Base-by-base conservation (phyloP, 2,888 invertebrate genomes). In the Caenorhabditis japonica region DNA sequence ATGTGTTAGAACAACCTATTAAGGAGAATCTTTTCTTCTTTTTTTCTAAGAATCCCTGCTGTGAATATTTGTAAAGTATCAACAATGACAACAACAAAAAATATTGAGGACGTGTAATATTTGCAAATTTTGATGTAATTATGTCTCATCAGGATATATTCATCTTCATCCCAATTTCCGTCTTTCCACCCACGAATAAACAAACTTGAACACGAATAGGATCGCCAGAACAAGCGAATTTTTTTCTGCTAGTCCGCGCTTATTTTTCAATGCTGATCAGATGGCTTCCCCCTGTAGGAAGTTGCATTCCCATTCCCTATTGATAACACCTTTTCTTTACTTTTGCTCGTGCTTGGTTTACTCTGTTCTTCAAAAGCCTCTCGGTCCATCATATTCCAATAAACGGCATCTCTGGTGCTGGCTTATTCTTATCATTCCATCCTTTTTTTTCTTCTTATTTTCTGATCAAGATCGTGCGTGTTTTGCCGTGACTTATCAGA, bases 121-220 rank as follows among this genome's bases (percentile, higher is more conserved):
- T 23, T 12, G 2, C 15, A 19, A 33, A 10, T 21, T 38, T 23
- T 47, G 4, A 13, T 17, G 17, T 41, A 59, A 51, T 43, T 51
- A 51, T 19, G n/a, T 21, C n/a, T 51, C 21, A 41, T 60, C 49
- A 34, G 23, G 49, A n/a, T 21, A 17, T 53, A 25, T 13, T 21
- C 46, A 27, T 15, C 23, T 36, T n/a, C 3, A 21, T 21, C 5
- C 19, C 5, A 1, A 47, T 30, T 12, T 19, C 21, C 27, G 19
- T n/a, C 33, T n/a, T 27, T 13, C 27, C 23, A 1, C 13, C 43
- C 21, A 21, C n/a, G 27, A 5, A 52, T 64, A 55, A 39, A 55
- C 55, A 55, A 55, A 47, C 41, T 41, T 8, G 39, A 56, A 51
- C 27, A 41, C 3, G n/a, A 27, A 30, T 10, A 30, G n/a, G n/a